These are phyloP conservation scores for Leptinotarsa defecta DNA, from an alignment of 1,140 invertebrate species.

Conservation along the genomic window DNA sequence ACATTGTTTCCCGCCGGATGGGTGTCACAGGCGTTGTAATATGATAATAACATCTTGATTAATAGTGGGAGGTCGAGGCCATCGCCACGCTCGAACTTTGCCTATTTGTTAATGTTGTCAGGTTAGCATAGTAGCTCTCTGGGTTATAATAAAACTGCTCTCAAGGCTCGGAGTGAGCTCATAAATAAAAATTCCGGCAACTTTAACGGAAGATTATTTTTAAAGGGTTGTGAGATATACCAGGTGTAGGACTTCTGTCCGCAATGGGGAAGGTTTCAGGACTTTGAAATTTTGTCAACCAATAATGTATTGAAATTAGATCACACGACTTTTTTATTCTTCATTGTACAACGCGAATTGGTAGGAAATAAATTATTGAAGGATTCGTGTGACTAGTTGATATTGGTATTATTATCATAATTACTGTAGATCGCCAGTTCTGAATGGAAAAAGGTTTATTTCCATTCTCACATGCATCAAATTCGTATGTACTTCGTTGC, in stretches of 20 bases:
- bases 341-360: too few relatives aligned
- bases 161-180: neutral
- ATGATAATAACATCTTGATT: conserved; percentile 50
- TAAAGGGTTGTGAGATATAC: neutral
- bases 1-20: conserved; percentile 36
- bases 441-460: too few relatives aligned
- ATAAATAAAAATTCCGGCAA: neutral
- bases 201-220: neutral
- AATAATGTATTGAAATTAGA: too few relatives aligned
- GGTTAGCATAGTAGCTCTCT: conserved; percentile 25
- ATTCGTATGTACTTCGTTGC: too few relatives aligned
- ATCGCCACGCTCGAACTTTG: conserved; percentile 47
- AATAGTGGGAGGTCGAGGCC: conserved; percentile 44
- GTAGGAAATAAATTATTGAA: too few relatives aligned
- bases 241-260: neutral
- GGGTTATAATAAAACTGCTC: neutral
- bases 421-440: too few relatives aligned
- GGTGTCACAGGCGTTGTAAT: conserved; percentile 48
- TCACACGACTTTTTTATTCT: too few relatives aligned
- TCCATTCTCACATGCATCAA: too few relatives aligned
- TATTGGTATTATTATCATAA: too few relatives aligned
- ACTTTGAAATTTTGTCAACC: too few relatives aligned
- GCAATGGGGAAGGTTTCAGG: too few relatives aligned
- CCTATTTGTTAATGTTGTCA: conserved; percentile 47
- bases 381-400: too few relatives aligned